phyloP scores from a whole-genome alignment of 2,113 vertebrate genomes.

The Eleginops maclovinus region DNA sequence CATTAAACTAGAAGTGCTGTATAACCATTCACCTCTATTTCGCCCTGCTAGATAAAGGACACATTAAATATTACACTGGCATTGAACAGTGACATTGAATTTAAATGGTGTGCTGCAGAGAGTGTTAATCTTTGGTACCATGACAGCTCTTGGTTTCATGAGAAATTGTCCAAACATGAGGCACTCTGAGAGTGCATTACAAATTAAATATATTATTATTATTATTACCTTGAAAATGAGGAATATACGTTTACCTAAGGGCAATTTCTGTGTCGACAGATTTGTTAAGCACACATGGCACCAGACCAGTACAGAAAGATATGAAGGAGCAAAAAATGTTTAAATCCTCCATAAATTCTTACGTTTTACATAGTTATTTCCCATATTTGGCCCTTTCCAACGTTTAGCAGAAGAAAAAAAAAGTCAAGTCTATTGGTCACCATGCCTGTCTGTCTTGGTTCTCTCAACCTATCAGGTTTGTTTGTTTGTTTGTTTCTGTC shows the following conservation, averaged over 20 bases:
- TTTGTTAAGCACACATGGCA: background rate
- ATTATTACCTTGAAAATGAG: too few species aligned
- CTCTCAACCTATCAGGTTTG: background rate
- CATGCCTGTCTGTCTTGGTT: background rate
- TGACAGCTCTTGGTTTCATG: background rate
- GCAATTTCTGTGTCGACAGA: background rate
- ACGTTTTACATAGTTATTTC: constrained; percentile 1
- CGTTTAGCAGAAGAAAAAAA: constrained; percentile 4
- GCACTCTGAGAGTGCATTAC: too few species aligned
- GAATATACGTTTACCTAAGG: background rate
- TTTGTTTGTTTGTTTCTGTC: background rate
- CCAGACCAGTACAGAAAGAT: background rate
- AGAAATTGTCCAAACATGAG: background rate
- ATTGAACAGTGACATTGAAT: background rate
- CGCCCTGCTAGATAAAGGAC: background rate
- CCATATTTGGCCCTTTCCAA: background rate
- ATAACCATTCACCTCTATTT: background rate
- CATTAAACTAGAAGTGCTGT: too few species aligned
- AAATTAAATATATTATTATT: too few species aligned
- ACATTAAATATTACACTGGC: background rate
- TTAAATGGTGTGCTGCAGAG: background rate
- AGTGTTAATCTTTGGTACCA: background rate
- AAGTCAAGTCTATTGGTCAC: background rate
- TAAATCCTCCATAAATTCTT: background rate
- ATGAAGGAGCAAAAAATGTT: background rate